Evolutionary conservation across 2,113 vertebrate genomes (phyloP).

Genomic region (Mastomys coucha): DNA sequence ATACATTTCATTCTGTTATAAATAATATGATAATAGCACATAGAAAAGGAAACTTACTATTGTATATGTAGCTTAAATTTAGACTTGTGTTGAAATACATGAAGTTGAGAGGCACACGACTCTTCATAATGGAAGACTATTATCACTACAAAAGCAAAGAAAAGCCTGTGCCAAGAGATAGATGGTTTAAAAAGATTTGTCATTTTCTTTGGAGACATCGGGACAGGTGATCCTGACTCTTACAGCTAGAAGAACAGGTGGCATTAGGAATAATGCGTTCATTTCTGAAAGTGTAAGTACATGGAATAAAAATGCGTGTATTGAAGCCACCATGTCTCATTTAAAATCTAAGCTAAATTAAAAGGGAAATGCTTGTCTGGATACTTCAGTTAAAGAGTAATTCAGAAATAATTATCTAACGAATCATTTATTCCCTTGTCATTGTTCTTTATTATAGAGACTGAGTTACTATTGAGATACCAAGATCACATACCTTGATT

Average conservation of each 20-base stretch:
- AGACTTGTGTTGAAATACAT: conserved; percentile 3
- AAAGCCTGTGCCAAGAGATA: background rate
- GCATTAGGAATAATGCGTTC: background rate
- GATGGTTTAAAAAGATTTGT: background rate
- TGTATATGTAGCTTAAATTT: conserved; percentile 11
- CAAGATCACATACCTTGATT: background rate
- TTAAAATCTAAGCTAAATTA: conserved; percentile 37
- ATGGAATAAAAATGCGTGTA: background rate
- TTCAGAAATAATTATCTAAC: background rate
- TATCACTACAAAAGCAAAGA: conserved; percentile 44
- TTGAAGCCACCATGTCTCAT: background rate
- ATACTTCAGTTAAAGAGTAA: conserved; percentile 1
- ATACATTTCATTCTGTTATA: conserved; percentile 7
- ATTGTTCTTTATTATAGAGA: conserved; percentile 22
- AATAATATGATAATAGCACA: background rate
- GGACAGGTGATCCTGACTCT: background rate
- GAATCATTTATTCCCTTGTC: background rate
- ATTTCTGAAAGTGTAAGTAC: background rate
- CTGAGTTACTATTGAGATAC: background rate
- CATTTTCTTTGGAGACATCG: background rate
- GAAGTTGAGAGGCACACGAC: conserved; percentile 31
- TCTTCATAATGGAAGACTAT: background rate
- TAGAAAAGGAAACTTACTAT: background rate
- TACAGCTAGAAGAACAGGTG: conserved; percentile 33
- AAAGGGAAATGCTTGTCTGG: conserved; percentile 10